Conservation (phyloP, 2,113 vertebrate species). For the Salvelinus sp. region DNA sequence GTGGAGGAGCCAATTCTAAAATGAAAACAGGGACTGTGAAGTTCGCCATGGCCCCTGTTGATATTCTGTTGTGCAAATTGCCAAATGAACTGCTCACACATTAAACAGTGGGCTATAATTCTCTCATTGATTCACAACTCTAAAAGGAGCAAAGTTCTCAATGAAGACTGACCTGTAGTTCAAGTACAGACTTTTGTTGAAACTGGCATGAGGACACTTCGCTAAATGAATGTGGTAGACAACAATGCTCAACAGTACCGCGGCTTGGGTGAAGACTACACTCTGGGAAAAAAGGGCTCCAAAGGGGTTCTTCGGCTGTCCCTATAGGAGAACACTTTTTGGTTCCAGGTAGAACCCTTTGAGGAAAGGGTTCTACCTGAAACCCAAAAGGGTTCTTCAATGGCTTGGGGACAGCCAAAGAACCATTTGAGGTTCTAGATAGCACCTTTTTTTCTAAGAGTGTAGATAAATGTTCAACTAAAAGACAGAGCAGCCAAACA, state of each 20-base stretch:
- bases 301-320: too few species aligned
- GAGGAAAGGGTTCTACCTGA: neutral
- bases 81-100: conserved; percentile 56
- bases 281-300: too few species aligned
- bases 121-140: conserved; percentile 35
- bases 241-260: too few species aligned
- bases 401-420: too few species aligned
- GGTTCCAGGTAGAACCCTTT: too few species aligned
- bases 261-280: too few species aligned
- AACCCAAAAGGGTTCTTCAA: neutral
- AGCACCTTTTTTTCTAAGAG: too few species aligned
- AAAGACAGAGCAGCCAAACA: too few species aligned
- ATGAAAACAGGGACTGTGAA: conserved; percentile 51
- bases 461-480: too few species aligned
- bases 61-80: conserved; percentile 54
- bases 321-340: too few species aligned
- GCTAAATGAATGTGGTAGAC: too few species aligned
- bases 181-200: neutral
- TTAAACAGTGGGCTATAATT: conserved; percentile 44
- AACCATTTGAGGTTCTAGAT: too few species aligned
- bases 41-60: conserved; percentile 54
- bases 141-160: conserved; percentile 10
- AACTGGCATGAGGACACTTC: neutral
- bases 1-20: conserved; percentile 50
- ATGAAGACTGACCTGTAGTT: conserved; percentile 18